Conservation (phyloP, 2,888 invertebrate genomes). For the Mesorhabditis spiculigera region DNA sequence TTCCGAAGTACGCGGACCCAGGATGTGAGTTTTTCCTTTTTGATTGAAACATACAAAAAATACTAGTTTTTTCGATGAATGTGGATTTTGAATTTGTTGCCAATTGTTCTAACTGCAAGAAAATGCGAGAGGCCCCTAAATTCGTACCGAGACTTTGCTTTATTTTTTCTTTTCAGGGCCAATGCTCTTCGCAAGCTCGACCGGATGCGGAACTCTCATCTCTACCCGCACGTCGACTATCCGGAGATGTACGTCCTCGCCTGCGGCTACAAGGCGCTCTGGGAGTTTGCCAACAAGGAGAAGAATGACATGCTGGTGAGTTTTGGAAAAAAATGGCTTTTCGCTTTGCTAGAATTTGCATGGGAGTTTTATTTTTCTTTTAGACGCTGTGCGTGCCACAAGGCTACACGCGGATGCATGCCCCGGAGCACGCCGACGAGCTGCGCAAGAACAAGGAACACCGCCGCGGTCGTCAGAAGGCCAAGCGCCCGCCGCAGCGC, state of each 20-base stretch:
- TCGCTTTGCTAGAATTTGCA: too few species aligned
- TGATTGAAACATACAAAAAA: not conserved
- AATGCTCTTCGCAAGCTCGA: constrained; percentile 81
- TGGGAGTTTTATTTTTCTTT: not conserved
- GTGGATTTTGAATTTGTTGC: too few species aligned
- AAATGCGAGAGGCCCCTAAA: too few species aligned
- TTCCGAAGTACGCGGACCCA: not conserved
- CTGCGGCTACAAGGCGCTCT: constrained; percentile 81
- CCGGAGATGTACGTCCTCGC: constrained; percentile 90
- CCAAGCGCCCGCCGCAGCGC: too few species aligned
- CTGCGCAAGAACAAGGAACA: not conserved
- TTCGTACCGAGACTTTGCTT: not conserved
- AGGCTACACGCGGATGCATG: not conserved
- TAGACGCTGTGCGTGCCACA: not conserved
- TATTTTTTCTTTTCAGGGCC: constrained; percentile 32
- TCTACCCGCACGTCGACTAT: constrained; percentile 71
- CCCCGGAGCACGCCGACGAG: not conserved
- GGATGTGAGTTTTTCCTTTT: not conserved
- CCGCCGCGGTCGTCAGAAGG: too few species aligned
- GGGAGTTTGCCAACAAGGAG: not conserved
- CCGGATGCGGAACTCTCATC: constrained; percentile 74
- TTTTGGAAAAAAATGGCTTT: not conserved
- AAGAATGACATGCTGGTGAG: not conserved
- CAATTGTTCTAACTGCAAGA: too few species aligned
- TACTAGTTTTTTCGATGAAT: too few species aligned